phyloP scores from a whole-genome alignment of 2,113 vertebrate species.

The Syngnathus typhle region DNA sequence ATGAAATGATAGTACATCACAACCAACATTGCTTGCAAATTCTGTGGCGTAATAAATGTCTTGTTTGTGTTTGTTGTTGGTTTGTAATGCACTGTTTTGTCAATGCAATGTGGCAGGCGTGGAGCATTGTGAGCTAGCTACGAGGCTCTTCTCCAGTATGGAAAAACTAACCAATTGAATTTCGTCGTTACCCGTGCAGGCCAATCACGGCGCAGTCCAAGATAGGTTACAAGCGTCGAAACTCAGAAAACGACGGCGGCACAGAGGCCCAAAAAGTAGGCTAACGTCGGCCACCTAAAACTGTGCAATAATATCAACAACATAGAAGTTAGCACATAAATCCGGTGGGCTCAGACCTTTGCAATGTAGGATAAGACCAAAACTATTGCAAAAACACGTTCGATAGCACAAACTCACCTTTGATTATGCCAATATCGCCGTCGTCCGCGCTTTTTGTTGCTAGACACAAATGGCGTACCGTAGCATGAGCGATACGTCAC shows the following conservation, averaged over 20 bases:
- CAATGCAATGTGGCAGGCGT: not conserved
- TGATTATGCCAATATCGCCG: slow-evolving; percentile 49
- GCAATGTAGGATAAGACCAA: not conserved
- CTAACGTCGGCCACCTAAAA: slow-evolving; percentile 54
- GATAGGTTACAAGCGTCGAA: slow-evolving; percentile 27
- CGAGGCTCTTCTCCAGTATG: slow-evolving; percentile 21
- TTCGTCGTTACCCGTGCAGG: not conserved
- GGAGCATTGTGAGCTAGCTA: slow-evolving; percentile 48
- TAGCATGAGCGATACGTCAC: slow-evolving; percentile 73
- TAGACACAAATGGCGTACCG: slow-evolving; percentile 86
- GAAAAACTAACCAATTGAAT: slow-evolving; percentile 43
- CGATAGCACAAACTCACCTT: slow-evolving; percentile 51
- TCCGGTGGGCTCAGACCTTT: not conserved
- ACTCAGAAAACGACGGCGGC: slow-evolving; percentile 81
- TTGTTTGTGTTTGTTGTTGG: not conserved
- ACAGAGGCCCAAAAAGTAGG: slow-evolving; percentile 86
- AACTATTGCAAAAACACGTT: not conserved
- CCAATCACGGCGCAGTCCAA: slow-evolving; percentile 38
- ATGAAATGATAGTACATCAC: not conserved
- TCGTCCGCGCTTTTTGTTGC: slow-evolving; percentile 78
- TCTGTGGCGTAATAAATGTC: not conserved
- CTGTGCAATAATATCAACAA: not conserved
- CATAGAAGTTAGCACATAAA: slow-evolving; percentile 4
- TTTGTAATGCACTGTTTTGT: not conserved
- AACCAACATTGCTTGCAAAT: not conserved